phyloP scores from a whole-genome alignment of 2,888 invertebrate genomes.

The Netelia inedita region DNA sequence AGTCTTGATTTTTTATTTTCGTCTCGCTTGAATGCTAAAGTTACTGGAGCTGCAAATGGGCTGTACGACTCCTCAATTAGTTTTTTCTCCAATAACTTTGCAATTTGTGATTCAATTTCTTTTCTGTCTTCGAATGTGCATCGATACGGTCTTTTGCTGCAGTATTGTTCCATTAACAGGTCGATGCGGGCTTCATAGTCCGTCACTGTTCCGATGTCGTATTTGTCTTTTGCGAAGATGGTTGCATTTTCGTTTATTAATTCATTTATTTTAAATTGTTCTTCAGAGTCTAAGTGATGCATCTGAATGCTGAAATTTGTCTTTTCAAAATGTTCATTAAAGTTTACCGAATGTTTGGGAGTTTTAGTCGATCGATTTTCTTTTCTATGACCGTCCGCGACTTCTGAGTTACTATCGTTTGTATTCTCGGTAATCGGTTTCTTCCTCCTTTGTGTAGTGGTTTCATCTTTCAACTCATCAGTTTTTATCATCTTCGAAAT shows the following conservation, averaged over 20 bases:
- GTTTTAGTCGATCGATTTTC: background rate
- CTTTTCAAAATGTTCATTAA: conserved; percentile 47
- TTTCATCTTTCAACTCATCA: background rate
- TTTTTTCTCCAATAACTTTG: conserved; percentile 58
- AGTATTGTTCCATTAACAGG: conserved; percentile 47
- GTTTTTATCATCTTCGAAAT: no score
- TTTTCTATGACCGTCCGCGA: background rate
- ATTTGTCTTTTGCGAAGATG: conserved; percentile 73
- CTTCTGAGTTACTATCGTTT: background rate
- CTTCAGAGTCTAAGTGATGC: conserved; percentile 44
- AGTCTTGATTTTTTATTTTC: conserved; percentile 61
- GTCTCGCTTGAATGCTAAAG: conserved; percentile 55
- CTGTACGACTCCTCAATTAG: conserved; percentile 64
- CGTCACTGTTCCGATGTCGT: conserved; percentile 53
- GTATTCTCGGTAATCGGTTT: background rate
- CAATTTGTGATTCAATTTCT: conserved; percentile 62
- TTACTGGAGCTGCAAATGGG: conserved; percentile 55
- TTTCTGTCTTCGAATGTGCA: conserved; percentile 45
- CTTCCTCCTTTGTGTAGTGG: background rate
- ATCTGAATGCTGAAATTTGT: conserved; percentile 45
- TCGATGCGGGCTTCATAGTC: conserved; percentile 62
- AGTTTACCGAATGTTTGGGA: conserved; percentile 26
- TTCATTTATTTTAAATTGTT: conserved; percentile 58
- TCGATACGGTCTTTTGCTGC: conserved; percentile 49
- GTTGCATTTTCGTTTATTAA: conserved; percentile 69